Evolutionary conservation across 2,888 invertebrate genomes (phyloP).

Genomic region (Microctonus brassicae): DNA sequence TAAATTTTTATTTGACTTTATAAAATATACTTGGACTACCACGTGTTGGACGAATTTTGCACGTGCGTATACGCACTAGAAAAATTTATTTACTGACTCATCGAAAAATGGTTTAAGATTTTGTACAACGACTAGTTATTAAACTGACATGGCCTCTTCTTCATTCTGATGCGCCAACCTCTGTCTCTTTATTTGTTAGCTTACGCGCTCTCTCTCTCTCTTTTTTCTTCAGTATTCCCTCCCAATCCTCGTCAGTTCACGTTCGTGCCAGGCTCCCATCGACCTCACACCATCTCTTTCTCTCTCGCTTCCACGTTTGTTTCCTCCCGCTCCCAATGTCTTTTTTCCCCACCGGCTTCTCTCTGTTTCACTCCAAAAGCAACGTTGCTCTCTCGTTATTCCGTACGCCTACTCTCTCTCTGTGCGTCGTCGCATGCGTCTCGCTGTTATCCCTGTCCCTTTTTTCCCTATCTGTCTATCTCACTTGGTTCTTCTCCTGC

Average conservation of each 20-base stretch:
- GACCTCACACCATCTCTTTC: conserved; percentile 22
- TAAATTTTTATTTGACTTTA: no score
- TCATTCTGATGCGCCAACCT: neutral
- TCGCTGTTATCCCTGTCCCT: neutral
- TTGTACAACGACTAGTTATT: neutral
- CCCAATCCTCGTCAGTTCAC: neutral
- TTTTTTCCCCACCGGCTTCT: neutral
- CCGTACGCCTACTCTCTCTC: neutral
- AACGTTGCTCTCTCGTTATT: neutral
- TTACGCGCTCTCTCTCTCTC: neutral
- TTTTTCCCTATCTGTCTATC: neutral
- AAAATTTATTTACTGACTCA: neutral
- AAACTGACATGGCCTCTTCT: neutral
- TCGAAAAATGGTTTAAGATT: neutral
- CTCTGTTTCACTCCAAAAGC: no score
- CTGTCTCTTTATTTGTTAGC: neutral
- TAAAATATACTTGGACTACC: neutral
- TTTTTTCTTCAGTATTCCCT: neutral
- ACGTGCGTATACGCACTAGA: neutral
- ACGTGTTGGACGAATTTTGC: neutral
- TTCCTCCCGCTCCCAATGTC: conserved; percentile 20
- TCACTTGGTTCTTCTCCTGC: neutral
- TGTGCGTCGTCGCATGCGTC: conserved; percentile 7
- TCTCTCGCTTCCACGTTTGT: neutral
- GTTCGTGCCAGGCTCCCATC: conserved; percentile 26